Percentiles rank a stretch among this genome's conserved stretches.
phyloP scores from a whole-genome alignment of 2,888 invertebrate genomes.

The Thereva unica region DNA sequence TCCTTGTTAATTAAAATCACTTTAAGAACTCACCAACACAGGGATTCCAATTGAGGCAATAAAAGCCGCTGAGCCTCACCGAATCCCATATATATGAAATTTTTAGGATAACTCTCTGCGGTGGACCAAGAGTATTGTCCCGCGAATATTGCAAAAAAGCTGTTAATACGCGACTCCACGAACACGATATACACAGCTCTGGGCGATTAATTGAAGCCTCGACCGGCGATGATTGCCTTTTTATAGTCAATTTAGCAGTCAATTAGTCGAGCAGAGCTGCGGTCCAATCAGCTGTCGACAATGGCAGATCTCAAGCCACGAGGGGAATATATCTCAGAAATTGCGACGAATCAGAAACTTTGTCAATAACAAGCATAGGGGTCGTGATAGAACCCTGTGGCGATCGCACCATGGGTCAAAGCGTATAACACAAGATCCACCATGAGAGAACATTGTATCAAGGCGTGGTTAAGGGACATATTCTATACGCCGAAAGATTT shows the following conservation, averaged over 20 bases:
- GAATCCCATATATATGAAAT: conserved; percentile 13
- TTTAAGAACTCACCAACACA: conserved; percentile 37
- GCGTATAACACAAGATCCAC: background rate
- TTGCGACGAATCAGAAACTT: conserved; percentile 27
- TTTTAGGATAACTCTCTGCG: conserved; percentile 25
- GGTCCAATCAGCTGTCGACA: conserved; percentile 54
- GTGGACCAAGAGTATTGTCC: conserved; percentile 4
- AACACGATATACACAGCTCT: conserved; percentile 40
- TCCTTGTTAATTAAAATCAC: conserved; percentile 42
- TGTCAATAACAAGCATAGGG: background rate
- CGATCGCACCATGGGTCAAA: background rate
- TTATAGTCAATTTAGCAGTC: conserved; percentile 57
- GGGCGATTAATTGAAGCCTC: conserved; percentile 58
- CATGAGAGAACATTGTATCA: background rate
- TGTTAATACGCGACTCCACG: conserved; percentile 20
- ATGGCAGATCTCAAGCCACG: conserved; percentile 50
- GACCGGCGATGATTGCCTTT: conserved; percentile 69
- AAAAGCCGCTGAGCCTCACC: conserved; percentile 6
- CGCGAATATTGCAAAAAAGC: conserved; percentile 12
- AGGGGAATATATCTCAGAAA: background rate
- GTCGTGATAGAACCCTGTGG: background rate
- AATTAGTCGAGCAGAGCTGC: conserved; percentile 47
- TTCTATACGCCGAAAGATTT: background rate
- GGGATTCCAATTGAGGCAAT: conserved; percentile 10
- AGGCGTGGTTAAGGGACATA: background rate